Percentiles rank a stretch among this genome's conserved stretches.
Conservation (phyloP, 2,113 vertebrate species). For the Cercopithecus mona region DNA sequence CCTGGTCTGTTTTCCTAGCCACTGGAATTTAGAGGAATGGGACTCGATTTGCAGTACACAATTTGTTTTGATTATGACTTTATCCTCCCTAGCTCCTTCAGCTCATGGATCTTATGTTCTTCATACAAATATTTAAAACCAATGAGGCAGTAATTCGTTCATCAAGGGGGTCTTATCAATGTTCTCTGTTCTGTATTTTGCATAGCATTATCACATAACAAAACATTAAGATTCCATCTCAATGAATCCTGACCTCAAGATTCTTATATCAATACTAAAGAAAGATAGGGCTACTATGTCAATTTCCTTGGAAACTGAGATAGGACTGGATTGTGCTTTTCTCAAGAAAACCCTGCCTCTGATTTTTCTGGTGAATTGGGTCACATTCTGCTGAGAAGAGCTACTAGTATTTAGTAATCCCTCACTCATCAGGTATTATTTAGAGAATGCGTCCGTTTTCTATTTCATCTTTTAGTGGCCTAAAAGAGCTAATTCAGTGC, state of each 20-base stretch:
- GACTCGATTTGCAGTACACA: not conserved
- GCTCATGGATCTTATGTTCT: not conserved
- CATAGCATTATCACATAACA: not conserved
- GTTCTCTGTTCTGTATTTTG: not conserved
- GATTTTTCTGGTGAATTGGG: not conserved
- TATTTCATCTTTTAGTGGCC: not conserved
- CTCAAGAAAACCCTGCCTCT: not conserved
- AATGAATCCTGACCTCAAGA: not conserved
- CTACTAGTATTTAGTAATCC: slow-evolving; percentile 26
- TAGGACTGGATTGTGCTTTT: not conserved
- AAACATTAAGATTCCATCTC: not conserved
- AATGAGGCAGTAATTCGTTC: not conserved
- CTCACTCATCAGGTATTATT: not conserved
- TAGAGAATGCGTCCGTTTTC: not conserved
- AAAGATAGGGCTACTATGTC: not conserved
- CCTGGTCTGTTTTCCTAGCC: slow-evolving; percentile 38
- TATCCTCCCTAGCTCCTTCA: slow-evolving; percentile 19
- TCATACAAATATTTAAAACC: slow-evolving; percentile 59
- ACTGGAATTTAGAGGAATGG: slow-evolving; percentile 49
- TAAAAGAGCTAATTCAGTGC: slow-evolving; percentile 35
- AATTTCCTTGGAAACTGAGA: not conserved
- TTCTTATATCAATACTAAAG: not conserved
- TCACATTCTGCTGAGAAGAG: not conserved
- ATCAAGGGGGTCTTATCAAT: not conserved
- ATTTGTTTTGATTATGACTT: slow-evolving; percentile 36